phyloP scores from a whole-genome alignment of 2,113 vertebrate genomes.

The Struthio camelus region DNA sequence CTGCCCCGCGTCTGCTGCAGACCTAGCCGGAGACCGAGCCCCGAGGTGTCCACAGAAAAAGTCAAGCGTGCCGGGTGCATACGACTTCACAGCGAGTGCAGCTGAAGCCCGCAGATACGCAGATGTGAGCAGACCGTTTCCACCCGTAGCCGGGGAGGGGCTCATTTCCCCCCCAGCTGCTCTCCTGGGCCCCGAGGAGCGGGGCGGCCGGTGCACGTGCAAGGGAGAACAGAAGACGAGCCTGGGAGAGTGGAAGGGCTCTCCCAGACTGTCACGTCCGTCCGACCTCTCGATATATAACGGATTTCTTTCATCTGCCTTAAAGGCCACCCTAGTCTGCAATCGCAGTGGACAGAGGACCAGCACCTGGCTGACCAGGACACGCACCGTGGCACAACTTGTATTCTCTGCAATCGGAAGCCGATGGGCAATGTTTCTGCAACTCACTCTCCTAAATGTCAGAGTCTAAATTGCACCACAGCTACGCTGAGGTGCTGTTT shows the following conservation, averaged over 20 bases:
- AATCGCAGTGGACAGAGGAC: not conserved
- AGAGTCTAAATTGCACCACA: not conserved
- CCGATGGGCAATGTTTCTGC: not conserved
- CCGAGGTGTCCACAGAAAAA: not conserved
- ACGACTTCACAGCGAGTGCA: fast-evolving
- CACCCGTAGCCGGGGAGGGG: too few relatives aligned
- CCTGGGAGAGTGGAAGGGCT: not conserved
- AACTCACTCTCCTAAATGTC: not conserved
- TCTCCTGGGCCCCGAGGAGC: not conserved
- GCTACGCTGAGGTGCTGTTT: not conserved
- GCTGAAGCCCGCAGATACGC: not conserved
- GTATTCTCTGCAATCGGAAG: not conserved
- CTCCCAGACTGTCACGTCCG: not conserved
- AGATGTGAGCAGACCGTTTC: not conserved
- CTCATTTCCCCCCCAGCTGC: not conserved
- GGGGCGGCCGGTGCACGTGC: fast-evolving
- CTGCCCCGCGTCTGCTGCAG: not conserved
- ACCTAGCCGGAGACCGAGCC: not conserved
- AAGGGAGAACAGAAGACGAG: not conserved
- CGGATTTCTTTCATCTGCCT: not conserved
- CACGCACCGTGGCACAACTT: not conserved
- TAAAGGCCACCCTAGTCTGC: not conserved
- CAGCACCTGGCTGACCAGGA: not conserved
- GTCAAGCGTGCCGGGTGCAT: not conserved
- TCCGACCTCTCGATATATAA: not conserved